These are phyloP conservation scores for Trogon melanurus DNA, from an alignment of 2,113 vertebrate genomes.

Conservation along the genomic window DNA sequence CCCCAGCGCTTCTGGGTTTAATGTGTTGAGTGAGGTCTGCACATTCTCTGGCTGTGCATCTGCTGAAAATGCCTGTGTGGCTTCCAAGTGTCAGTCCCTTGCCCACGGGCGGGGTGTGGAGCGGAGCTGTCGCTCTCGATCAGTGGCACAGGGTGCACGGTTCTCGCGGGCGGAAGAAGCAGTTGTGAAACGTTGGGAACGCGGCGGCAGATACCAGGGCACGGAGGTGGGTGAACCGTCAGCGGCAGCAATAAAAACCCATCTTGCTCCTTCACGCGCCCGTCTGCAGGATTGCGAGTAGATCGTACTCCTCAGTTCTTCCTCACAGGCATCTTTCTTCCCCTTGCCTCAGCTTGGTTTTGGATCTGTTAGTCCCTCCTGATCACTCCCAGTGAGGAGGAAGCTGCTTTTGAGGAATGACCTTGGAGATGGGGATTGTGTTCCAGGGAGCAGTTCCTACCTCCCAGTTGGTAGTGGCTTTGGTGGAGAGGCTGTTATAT, in stretches of 20 bases:
- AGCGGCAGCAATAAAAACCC: not conserved
- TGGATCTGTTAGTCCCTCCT: not conserved
- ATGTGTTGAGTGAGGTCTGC: not conserved
- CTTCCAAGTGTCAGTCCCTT: not conserved
- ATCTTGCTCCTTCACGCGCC: not conserved
- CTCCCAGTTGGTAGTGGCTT: not conserved
- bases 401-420: not conserved
- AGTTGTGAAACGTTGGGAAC: not conserved
- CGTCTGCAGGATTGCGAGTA: fast-evolving
- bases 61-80: not conserved
- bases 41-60: not conserved
- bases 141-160: not conserved
- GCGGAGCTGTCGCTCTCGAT: not conserved
- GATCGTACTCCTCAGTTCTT: fast-evolving
- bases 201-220: not conserved
- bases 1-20: not conserved
- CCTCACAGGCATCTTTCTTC: not conserved
- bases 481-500: not conserved
- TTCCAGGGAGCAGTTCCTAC: not conserved
- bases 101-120: not conserved
- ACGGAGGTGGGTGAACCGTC: not conserved
- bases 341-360: fast-evolving
- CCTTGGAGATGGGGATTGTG: not conserved
- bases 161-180: not conserved
- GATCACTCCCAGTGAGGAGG: not conserved